Conservation (phyloP, 64 coral and sea anemone species). For the Orbicella faveolata region DNA sequence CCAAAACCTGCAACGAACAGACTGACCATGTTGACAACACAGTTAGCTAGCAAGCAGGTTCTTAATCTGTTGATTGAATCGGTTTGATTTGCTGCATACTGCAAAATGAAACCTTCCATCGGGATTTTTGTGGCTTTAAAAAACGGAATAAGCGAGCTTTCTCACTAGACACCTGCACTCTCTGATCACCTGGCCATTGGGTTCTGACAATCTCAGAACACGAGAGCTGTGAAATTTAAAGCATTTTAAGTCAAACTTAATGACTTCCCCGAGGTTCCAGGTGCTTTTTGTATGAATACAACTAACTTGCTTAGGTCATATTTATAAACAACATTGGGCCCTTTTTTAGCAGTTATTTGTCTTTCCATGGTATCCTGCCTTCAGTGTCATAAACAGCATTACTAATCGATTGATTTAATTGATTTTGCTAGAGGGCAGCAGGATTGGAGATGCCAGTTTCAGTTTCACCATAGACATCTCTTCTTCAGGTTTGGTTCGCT, state of each 20-base stretch:
- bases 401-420: not conserved
- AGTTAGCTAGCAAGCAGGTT: constrained; percentile 19
- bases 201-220: too few relatives aligned
- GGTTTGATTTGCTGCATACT: not conserved
- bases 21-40: constrained; percentile 8
- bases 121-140: not conserved
- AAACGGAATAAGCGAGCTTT: not conserved
- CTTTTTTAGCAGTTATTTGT: not conserved
- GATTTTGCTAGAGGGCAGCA: not conserved
- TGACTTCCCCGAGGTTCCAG: too few relatives aligned
- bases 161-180: not conserved
- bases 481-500: too few relatives aligned
- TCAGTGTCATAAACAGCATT: not conserved
- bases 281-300: not conserved
- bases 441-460: not conserved
- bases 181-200: not conserved
- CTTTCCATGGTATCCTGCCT: not conserved
- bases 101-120: not conserved
- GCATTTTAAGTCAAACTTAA: too few relatives aligned
- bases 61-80: constrained; percentile 1
- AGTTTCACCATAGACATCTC: too few relatives aligned
- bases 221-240: too few relatives aligned
- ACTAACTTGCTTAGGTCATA: not conserved
- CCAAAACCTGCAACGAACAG: constrained; percentile 20
- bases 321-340: not conserved